These are phyloP conservation scores for Hybognathus amarus DNA, from an alignment of 2,797 vertebrate genomes.

Conservation along the genomic window DNA sequence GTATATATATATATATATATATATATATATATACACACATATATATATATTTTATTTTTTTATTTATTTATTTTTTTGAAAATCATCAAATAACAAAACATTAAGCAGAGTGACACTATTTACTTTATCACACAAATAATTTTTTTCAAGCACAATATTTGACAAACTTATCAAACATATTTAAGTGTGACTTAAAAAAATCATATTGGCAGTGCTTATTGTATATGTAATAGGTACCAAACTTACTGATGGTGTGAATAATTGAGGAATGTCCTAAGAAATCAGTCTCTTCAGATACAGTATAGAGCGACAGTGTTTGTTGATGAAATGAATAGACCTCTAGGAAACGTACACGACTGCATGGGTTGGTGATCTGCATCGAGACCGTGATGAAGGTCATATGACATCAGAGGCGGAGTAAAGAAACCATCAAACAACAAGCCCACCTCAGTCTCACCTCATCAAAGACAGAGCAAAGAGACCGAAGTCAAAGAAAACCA, in stretches of 20 bases:
- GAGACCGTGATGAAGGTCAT: slow-evolving; percentile 33
- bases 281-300: background rate
- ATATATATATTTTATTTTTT: no score
- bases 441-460: slow-evolving; percentile 13
- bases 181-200: background rate
- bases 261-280: slow-evolving; percentile 2
- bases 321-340: slow-evolving; percentile 12
- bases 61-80: no score
- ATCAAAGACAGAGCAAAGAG: slow-evolving; percentile 9
- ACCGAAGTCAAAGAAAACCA: background rate
- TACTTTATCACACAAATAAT: background rate
- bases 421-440: slow-evolving; percentile 19
- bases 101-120: background rate
- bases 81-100: background rate
- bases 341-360: slow-evolving; percentile 34
- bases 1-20: no score
- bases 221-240: background rate
- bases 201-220: background rate
- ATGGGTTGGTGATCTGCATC: slow-evolving; percentile 35
- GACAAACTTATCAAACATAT: background rate
- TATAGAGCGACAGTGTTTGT: background rate
- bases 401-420: slow-evolving; percentile 16
- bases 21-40: no score
- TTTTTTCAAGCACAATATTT: background rate
- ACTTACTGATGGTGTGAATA: background rate